Conservation (phyloP, 1,140 invertebrate species). For the Adoxophyes honmai region DNA sequence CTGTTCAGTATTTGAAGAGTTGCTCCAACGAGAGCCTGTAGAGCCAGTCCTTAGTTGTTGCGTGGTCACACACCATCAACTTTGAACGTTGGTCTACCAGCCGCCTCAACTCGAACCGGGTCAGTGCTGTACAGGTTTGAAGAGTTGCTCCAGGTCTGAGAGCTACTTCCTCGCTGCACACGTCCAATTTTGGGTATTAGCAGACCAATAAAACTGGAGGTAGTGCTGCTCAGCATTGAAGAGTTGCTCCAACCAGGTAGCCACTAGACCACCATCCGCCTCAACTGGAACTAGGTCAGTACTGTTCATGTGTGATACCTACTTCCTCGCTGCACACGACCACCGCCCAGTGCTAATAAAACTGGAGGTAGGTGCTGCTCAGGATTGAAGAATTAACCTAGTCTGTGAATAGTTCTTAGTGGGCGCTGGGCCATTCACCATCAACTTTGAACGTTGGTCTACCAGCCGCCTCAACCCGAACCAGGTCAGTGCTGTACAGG, state of each 20-base stretch:
- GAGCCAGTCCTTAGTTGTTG: slow-evolving; percentile 69
- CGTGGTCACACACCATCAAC: slow-evolving; percentile 69
- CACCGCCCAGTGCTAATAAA: too few relatives aligned
- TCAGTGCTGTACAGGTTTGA: slow-evolving; percentile 25
- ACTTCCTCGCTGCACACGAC: too few relatives aligned
- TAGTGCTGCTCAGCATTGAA: too few relatives aligned
- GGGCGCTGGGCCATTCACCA: slow-evolving; percentile 70
- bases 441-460: slow-evolving; percentile 88
- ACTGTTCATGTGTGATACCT: too few relatives aligned
- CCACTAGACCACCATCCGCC: slow-evolving; percentile 56
- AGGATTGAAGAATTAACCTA: too few relatives aligned
- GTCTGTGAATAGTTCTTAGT: slow-evolving; percentile 63
- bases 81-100: slow-evolving; percentile 92
- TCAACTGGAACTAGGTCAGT: neutral
- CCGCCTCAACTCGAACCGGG: slow-evolving; percentile 85
- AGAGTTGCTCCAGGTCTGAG: too few relatives aligned
- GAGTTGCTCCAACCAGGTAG: slow-evolving; percentile 86
- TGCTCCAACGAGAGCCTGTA: slow-evolving; percentile 85
- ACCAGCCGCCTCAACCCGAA: slow-evolving; percentile 89
- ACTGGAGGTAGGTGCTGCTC: too few relatives aligned
- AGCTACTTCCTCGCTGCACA: too few relatives aligned
- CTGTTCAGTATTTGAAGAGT: slow-evolving; percentile 87
- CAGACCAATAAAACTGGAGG: too few relatives aligned
- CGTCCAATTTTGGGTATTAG: too few relatives aligned
- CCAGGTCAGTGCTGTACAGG: slow-evolving; percentile 45